phyloP scores from a whole-genome alignment of 2,113 vertebrate species.

The Perca fluviatilis region DNA sequence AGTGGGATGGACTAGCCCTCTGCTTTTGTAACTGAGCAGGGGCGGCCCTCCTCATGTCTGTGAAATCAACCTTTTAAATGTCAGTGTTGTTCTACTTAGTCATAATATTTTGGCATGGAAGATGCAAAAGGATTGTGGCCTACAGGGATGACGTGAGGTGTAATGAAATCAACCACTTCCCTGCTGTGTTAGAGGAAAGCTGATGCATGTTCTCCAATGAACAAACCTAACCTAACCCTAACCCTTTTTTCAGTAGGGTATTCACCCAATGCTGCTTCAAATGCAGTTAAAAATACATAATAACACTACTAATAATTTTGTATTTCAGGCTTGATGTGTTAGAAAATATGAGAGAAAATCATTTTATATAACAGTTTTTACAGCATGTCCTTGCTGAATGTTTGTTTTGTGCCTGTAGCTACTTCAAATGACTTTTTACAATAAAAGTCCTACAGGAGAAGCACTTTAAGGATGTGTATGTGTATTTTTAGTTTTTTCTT shows the following conservation, averaged over 20 bases:
- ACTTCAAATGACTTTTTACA: background rate
- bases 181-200: background rate
- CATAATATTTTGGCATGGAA: background rate
- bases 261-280: no score
- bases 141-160: background rate
- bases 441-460: background rate
- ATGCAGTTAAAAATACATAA: no score
- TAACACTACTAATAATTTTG: no score
- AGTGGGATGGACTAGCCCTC: background rate
- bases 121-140: no score
- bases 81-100: background rate
- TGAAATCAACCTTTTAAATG: background rate
- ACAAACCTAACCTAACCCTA: no score
- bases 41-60: background rate
- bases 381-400: background rate
- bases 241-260: no score
- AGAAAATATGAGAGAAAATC: background rate
- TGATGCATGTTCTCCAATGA: background rate
- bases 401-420: background rate
- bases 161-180: conserved; percentile 13
- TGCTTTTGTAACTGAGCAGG: background rate
- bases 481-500: background rate
- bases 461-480: background rate
- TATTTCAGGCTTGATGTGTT: background rate
- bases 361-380: background rate